phyloP scores from a whole-genome alignment of 2,888 invertebrate species.

The Carabus problematicus region DNA sequence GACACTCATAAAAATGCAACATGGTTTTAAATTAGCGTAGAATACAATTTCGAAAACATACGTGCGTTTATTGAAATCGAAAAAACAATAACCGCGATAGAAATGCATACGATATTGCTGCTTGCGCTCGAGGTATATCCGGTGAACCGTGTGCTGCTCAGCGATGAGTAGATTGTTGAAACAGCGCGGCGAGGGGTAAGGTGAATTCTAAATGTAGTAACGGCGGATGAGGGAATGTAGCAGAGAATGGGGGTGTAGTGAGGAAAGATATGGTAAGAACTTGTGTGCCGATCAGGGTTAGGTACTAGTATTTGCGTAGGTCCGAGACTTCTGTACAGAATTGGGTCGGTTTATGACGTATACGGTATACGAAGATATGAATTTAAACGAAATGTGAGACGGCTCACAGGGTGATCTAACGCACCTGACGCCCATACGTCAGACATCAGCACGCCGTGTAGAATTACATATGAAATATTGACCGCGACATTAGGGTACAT shows the following conservation, averaged over 20 bases:
- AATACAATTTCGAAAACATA: constrained; percentile 1
- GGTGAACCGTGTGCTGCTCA: no score
- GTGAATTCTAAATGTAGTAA: no score
- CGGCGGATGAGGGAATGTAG: no score
- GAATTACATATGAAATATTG: constrained; percentile 36
- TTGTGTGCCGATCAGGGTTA: no score
- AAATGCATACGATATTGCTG: constrained; percentile 25
- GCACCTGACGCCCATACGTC: constrained; percentile 47
- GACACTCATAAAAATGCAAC: no score
- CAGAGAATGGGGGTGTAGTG: no score
- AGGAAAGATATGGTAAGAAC: no score
- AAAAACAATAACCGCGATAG: constrained; percentile 20
- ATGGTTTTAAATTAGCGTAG: background rate
- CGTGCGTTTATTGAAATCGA: constrained; percentile 10
- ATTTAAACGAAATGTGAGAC: constrained; percentile 49
- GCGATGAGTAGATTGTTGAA: no score
- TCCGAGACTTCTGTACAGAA: constrained; percentile 13
- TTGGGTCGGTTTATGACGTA: constrained; percentile 29
- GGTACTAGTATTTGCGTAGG: no score
- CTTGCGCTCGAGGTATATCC: no score
- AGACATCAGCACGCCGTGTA: constrained; percentile 5
- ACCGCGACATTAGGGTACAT: constrained; percentile 33
- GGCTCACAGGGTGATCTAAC: constrained; percentile 44
- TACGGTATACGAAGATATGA: constrained; percentile 47
- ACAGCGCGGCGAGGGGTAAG: no score